These are phyloP conservation scores for Drosophila fuyamai DNA, from an alignment of 1,140 invertebrate species.

Conservation along the genomic window DNA sequence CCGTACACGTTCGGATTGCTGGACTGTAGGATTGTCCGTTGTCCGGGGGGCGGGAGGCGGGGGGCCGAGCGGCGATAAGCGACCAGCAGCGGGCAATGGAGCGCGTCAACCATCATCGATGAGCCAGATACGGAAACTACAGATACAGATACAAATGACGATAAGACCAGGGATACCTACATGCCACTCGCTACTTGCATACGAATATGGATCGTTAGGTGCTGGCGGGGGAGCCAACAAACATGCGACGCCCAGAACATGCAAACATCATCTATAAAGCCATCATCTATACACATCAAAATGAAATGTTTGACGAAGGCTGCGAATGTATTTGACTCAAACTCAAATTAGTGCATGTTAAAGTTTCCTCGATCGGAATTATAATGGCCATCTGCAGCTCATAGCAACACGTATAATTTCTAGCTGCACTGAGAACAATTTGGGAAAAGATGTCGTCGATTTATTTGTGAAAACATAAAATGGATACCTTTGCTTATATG, in stretches of 20 bases:
- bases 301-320: conserved; percentile 60
- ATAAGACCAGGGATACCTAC: conserved; percentile 13
- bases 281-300: conserved; percentile 24
- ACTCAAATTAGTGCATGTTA: conserved; percentile 33
- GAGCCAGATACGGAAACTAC: conserved; percentile 19
- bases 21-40: conserved; percentile 4
- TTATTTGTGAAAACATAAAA: too few relatives aligned
- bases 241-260: conserved; percentile 57
- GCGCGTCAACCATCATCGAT: conserved; percentile 36
- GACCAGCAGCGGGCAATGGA: conserved; percentile 19
- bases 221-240: conserved; percentile 24
- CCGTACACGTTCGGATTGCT: conserved; percentile 4
- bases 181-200: conserved; percentile 15
- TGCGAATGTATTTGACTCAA: conserved; percentile 19
- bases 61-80: conserved; percentile 30
- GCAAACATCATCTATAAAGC: conserved; percentile 46
- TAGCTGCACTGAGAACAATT: not conserved
- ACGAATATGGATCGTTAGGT: conserved; percentile 40
- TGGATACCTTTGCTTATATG: too few relatives aligned
- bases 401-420: conserved; percentile 21
- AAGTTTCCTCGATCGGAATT: conserved; percentile 30
- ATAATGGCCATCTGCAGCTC: conserved; percentile 18
- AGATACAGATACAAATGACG: conserved; percentile 2
- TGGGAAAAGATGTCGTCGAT: too few relatives aligned
- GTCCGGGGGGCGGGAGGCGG: not conserved